phyloP scores from a whole-genome alignment of 2,888 invertebrate species.

The Sesamia inferens region DNA sequence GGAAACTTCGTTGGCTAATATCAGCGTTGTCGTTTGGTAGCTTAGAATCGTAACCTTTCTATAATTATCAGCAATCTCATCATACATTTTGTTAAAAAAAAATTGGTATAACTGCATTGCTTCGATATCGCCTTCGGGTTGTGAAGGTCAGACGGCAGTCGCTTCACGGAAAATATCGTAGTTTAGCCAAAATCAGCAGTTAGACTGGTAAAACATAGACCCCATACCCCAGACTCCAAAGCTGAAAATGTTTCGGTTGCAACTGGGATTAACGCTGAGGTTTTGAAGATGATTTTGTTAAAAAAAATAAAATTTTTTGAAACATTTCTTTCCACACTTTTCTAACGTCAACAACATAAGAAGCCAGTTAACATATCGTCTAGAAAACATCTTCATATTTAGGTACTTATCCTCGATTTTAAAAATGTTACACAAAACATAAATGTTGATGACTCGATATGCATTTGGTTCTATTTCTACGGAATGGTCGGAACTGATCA shows the following conservation, averaged over 20 bases:
- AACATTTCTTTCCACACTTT: slow-evolving; percentile 25
- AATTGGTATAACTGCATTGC: too few relatives aligned
- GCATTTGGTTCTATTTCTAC: slow-evolving; percentile 23
- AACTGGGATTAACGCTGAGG: too few relatives aligned
- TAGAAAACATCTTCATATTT: slow-evolving; percentile 39
- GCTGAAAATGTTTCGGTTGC: too few relatives aligned
- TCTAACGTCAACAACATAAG: too few relatives aligned
- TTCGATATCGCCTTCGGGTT: too few relatives aligned
- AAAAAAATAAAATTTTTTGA: slow-evolving; percentile 1
- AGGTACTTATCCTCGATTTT: slow-evolving; percentile 33
- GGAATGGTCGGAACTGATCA: slow-evolving; percentile 20
- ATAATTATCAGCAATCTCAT: not conserved
- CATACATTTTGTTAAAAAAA: too few relatives aligned
- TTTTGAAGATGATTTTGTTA: too few relatives aligned
- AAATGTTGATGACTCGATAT: slow-evolving; percentile 33
- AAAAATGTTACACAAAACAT: slow-evolving; percentile 36
- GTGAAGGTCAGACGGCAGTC: too few relatives aligned
- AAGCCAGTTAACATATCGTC: slow-evolving; percentile 1
- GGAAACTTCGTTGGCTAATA: slow-evolving; percentile 5
- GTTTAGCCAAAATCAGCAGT: too few relatives aligned
- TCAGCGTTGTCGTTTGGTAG: not conserved
- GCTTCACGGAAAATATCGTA: too few relatives aligned
- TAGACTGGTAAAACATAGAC: too few relatives aligned
- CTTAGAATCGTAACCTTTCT: not conserved
- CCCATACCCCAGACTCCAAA: too few relatives aligned